Evolutionary conservation across 2,113 vertebrate species (phyloP).

Genomic region (Tetrao urogallus): DNA sequence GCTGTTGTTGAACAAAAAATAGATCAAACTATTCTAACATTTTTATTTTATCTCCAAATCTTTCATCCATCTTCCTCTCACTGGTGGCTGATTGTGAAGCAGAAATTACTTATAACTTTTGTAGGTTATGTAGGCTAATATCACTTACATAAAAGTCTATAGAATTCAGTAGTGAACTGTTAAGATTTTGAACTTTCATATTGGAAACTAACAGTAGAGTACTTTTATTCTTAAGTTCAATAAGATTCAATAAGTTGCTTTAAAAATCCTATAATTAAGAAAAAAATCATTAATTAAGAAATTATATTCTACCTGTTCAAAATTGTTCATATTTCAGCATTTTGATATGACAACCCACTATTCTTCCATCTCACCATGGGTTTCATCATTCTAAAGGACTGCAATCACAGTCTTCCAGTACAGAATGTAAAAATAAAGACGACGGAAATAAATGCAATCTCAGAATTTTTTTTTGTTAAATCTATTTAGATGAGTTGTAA

Average conservation of each 20-base stretch:
- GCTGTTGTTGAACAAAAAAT: background rate
- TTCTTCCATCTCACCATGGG: background rate
- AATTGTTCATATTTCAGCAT: background rate
- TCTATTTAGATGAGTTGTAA: background rate
- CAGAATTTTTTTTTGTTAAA: background rate
- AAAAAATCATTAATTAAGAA: background rate
- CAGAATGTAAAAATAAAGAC: background rate
- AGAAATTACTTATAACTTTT: background rate
- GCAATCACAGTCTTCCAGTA: background rate
- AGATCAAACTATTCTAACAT: background rate
- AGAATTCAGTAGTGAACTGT: background rate
- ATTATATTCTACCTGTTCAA: background rate
- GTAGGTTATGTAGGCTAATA: background rate
- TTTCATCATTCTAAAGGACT: background rate
- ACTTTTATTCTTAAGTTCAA: background rate
- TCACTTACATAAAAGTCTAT: background rate
- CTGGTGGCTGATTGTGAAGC: background rate
- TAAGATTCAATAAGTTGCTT: background rate
- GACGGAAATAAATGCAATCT: background rate
- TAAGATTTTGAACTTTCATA: background rate
- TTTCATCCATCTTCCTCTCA: background rate
- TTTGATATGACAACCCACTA: background rate
- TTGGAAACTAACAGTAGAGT: background rate
- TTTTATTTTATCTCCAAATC: background rate
- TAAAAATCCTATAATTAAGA: background rate